Evolutionary conservation across 1,140 invertebrate genomes (phyloP).

Genomic region (Drosophila insularis): DNA sequence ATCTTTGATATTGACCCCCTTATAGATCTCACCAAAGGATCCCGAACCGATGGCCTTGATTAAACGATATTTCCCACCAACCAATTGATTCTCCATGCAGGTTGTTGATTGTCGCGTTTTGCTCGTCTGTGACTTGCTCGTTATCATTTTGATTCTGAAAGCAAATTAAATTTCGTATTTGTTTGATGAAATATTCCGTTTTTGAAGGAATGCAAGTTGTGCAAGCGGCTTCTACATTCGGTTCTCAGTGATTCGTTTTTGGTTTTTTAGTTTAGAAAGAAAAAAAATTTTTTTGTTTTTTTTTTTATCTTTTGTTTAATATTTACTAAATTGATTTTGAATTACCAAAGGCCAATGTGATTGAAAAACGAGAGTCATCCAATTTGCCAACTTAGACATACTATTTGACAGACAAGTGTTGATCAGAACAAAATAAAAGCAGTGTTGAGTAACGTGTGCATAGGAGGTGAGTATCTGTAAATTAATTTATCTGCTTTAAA

Average conservation of each 20-base stretch:
- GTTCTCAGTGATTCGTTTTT: background rate
- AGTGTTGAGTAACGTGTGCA: background rate
- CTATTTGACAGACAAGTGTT: background rate
- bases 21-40: conserved; percentile 99
- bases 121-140: background rate
- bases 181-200: background rate
- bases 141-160: background rate
- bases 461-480: too few species aligned
- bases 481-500: too few species aligned
- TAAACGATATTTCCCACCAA: conserved; percentile 97
- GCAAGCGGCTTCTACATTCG: background rate
- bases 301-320: background rate
- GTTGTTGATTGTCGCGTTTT: conserved; percentile 32
- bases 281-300: background rate
- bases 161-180: background rate
- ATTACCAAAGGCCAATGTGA: background rate
- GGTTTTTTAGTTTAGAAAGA: background rate
- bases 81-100: conserved; percentile 51
- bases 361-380: background rate
- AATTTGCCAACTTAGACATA: background rate
- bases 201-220: background rate
- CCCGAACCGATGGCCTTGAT: conserved; percentile 98
- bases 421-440: background rate
- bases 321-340: background rate
- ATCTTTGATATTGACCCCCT: conserved; percentile 97